Evolutionary conservation across 2,888 invertebrate genomes (phyloP).

Genomic region (Euspilapteryx auroguttella): DNA sequence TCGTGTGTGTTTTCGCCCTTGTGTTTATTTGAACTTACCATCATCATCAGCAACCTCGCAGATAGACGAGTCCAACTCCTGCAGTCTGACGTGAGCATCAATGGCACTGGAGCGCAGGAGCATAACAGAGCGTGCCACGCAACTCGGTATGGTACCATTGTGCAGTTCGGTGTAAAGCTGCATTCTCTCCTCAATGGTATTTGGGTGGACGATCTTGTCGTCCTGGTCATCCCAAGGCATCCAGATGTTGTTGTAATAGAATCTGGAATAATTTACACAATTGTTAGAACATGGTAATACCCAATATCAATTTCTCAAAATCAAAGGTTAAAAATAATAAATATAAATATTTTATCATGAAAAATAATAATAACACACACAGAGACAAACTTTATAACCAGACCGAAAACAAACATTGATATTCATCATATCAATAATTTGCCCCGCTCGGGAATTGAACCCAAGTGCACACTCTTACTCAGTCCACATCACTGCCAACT

Average conservation of each 20-base stretch:
- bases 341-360: too few relatives aligned
- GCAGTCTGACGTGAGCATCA: slow-evolving; percentile 33
- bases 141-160: slow-evolving; percentile 35
- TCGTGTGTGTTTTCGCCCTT: too few relatives aligned
- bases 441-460: too few relatives aligned
- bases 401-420: too few relatives aligned
- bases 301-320: too few relatives aligned
- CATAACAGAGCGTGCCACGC: slow-evolving; percentile 27
- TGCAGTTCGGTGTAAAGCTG: slow-evolving; percentile 43
- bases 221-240: slow-evolving; percentile 73
- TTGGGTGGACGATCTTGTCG: slow-evolving; percentile 53
- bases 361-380: too few relatives aligned
- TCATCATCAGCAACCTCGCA: slow-evolving; percentile 41
- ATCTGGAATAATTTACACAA: slow-evolving; percentile 47
- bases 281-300: too few relatives aligned
- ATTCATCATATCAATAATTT: neutral
- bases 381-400: too few relatives aligned
- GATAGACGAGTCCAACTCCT: slow-evolving; percentile 36
- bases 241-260: slow-evolving; percentile 67
- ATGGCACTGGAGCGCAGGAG: slow-evolving; percentile 38
- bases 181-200: slow-evolving; percentile 50
- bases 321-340: too few relatives aligned
- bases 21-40: too few relatives aligned
- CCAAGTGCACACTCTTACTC: too few relatives aligned
- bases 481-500: too few relatives aligned